These are phyloP conservation scores for Ethmia dodecea DNA, from an alignment of 2,888 invertebrate species.

Conservation along the genomic window DNA sequence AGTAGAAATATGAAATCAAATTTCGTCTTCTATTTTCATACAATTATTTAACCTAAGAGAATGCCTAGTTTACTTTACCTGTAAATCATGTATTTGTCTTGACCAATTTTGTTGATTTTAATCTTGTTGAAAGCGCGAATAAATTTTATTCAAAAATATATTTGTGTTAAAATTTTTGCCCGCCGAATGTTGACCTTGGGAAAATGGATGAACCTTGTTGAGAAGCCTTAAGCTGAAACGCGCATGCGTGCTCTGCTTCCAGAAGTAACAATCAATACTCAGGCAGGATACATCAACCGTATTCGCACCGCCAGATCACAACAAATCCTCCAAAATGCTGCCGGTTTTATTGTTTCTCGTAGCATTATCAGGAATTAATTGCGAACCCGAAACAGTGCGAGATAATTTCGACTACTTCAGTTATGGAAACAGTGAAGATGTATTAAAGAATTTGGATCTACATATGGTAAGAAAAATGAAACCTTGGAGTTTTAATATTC, in stretches of 20 bases:
- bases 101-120: conserved; percentile 38
- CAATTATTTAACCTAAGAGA: conserved; percentile 12
- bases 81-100: conserved; percentile 26
- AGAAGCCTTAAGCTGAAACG: conserved; percentile 29
- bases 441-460: conserved; percentile 56
- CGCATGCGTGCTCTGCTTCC: conserved; percentile 52
- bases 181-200: conserved; percentile 45
- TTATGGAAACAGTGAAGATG: conserved; percentile 59
- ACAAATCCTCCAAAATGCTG: conserved; percentile 54
- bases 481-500: too few species aligned
- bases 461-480: conserved; percentile 62
- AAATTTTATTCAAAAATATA: too few species aligned
- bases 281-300: conserved; percentile 32
- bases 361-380: conserved; percentile 34
- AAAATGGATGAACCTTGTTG: conserved; percentile 21
- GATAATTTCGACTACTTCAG: conserved; percentile 68
- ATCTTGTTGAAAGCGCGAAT: conserved; percentile 46
- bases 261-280: conserved; percentile 55
- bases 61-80: conserved; percentile 20
- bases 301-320: conserved; percentile 39
- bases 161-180: not conserved
- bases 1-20: conserved; percentile 54
- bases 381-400: conserved; percentile 67
- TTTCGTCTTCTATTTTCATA: conserved; percentile 68
- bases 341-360: conserved; percentile 36